phyloP scores from a whole-genome alignment of 37 sponge, comb jelly and placozoan species.

The Crambe crambe region DNA sequence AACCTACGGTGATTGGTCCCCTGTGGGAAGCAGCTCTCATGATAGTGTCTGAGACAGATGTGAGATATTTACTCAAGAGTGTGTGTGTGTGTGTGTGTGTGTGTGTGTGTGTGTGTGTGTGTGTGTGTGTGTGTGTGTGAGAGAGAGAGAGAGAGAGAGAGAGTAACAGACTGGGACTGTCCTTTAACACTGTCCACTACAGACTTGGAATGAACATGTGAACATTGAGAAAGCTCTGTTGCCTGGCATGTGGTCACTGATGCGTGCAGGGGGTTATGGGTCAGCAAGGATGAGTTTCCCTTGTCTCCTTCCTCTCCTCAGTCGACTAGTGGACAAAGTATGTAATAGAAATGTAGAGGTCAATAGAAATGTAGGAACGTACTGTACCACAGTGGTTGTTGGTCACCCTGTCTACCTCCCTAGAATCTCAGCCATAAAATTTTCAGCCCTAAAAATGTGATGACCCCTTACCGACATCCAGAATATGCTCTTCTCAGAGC shows the following conservation, averaged over 20 bases:
- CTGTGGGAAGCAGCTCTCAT: constrained; percentile 60
- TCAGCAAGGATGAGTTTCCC: constrained; percentile 50
- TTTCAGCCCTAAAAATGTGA: too few relatives aligned
- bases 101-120: too few relatives aligned
- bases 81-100: too few relatives aligned
- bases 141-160: constrained; percentile 28
- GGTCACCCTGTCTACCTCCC: too few relatives aligned
- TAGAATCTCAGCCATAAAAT: too few relatives aligned
- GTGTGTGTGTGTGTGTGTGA: constrained; percentile 6
- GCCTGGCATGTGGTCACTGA: constrained; percentile 63
- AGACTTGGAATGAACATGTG: constrained; percentile 56
- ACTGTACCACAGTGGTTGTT: too few relatives aligned
- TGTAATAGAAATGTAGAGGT: not conserved
- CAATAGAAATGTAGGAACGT: too few relatives aligned
- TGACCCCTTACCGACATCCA: too few relatives aligned
- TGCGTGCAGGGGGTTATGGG: constrained; percentile 54
- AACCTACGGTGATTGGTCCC: constrained; percentile 47
- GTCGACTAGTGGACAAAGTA: constrained; percentile 31
- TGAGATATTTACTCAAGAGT: too few relatives aligned
- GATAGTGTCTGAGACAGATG: constrained; percentile 19
- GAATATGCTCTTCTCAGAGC: too few relatives aligned
- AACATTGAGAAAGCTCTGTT: constrained; percentile 58
- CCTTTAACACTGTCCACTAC: too few relatives aligned
- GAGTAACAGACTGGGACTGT: constrained; percentile 13
- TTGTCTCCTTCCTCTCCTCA: constrained; percentile 57